phyloP scores from a whole-genome alignment of 2,113 vertebrate genomes.

The Chaetorhynchus papuensis region DNA sequence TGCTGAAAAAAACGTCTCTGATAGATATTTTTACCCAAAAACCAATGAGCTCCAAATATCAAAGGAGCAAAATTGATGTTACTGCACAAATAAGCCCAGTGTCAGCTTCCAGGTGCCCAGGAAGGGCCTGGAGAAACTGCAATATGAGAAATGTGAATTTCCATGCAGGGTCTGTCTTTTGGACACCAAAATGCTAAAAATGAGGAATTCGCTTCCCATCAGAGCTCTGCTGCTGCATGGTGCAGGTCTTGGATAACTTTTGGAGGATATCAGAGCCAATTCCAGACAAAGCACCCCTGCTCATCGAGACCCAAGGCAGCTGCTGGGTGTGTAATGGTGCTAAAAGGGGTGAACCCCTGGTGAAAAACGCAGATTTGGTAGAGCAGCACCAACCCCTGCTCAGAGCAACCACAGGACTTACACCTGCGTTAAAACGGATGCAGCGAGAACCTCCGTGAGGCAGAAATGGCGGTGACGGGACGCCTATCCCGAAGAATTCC shows the following conservation, averaged over 20 bases:
- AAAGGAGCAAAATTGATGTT: background rate
- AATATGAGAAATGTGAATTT: background rate
- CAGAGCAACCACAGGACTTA: background rate
- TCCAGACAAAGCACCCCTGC: background rate
- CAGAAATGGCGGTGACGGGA: background rate
- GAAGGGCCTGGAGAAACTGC: background rate
- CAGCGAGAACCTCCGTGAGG: accelerated
- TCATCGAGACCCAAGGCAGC: background rate
- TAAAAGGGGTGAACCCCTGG: background rate
- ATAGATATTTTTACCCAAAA: background rate
- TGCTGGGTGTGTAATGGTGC: background rate
- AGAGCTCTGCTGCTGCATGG: background rate
- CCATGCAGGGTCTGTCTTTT: background rate
- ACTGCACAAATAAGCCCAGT: background rate
- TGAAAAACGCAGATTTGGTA: background rate
- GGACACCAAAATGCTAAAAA: background rate
- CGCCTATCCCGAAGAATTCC: background rate
- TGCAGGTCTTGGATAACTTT: background rate
- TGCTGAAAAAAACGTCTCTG: background rate
- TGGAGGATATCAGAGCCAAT: background rate
- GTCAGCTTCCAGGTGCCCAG: background rate
- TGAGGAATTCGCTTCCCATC: background rate
- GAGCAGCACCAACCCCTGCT: background rate
- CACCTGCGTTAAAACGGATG: accelerated
- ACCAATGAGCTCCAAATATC: background rate